These are phyloP conservation scores for Nudaria mundana DNA, from an alignment of 2,888 invertebrate genomes.

Conservation along the genomic window DNA sequence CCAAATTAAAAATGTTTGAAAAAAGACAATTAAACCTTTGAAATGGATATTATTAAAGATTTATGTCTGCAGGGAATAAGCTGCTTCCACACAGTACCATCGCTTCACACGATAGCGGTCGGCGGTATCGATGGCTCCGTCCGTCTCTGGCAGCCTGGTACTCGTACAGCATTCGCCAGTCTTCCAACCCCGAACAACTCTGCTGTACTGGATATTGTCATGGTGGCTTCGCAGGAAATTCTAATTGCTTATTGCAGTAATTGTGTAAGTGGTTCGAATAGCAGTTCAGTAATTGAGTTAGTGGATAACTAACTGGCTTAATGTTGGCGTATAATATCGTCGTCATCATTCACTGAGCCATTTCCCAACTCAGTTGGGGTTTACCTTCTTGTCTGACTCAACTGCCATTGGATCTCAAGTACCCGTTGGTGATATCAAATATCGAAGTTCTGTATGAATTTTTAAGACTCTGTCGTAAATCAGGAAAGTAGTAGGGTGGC, in stretches of 20 bases:
- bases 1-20: not conserved
- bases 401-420: no score
- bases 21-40: not conserved
- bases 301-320: no score
- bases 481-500: no score
- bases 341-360: no score
- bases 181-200: constrained; percentile 36
- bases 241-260: constrained; percentile 79
- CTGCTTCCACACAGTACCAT: constrained; percentile 76
- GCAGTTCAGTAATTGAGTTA: no score
- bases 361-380: no score
- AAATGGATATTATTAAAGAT: not conserved
- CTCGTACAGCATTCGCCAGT: constrained; percentile 43
- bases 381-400: no score
- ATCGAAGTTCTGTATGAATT: no score
- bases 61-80: constrained; percentile 65
- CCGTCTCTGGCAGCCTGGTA: constrained; percentile 79
- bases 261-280: constrained; percentile 82
- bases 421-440: no score
- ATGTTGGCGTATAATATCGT: no score
- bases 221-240: constrained; percentile 67
- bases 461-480: no score
- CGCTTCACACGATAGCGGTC: constrained; percentile 74
- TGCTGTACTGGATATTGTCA: constrained; percentile 76
- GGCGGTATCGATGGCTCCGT: constrained; percentile 79